Base-by-base conservation (phyloP, 2,888 invertebrate genomes). In the Ligdia adustata region DNA sequence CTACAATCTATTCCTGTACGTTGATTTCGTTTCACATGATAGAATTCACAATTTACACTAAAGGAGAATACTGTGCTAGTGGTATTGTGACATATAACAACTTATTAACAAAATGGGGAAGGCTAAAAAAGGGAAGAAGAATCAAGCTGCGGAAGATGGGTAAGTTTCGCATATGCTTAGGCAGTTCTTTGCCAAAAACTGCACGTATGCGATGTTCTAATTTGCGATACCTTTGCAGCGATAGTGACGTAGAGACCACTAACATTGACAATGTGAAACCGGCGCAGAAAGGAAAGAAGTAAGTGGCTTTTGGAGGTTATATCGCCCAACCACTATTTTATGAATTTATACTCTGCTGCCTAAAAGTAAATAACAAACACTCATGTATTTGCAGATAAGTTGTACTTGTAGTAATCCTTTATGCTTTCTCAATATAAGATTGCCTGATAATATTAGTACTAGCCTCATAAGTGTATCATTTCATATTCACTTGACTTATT, bases 71-170 rank as follows among this genome's bases (percentile, higher is more conserved):
- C 57, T 78, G 78, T 68, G 73, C 72, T 55, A 75, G 74, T 64
- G 87, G 81, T 53, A 82, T 86, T 68, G 84, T 86, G 75, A 88
- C 89, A 72, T 88, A 86, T 79, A 79, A 82, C 57, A 72, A 52
- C 55, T 59, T 55, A 62, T 52, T 55, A 62, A 62, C 66, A 79
- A 66, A 60, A 95, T 95, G 95, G 95, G 94, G 75, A 95, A 95
- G 91, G 92, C 94, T 79, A 95, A 95, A 92, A 95, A 95, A 87
- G 93, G 94, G 79, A 95, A 95, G 90, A 95, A 95, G 91, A 93
- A 92, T 83, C 92, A 91, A 77, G 92, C 92, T 75, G 93, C 93
- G 60, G 95, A 95, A 63, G 95, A 95, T 69, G 93, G 94, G 95
- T 95, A 88, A 92, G 91, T 72, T 42, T 28, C 42, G 72, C 79